Evolutionary conservation across 2,113 vertebrate species (phyloP), one percentile per base, ranked within the genome.

Genomic region (Vimba vimba): DNA sequence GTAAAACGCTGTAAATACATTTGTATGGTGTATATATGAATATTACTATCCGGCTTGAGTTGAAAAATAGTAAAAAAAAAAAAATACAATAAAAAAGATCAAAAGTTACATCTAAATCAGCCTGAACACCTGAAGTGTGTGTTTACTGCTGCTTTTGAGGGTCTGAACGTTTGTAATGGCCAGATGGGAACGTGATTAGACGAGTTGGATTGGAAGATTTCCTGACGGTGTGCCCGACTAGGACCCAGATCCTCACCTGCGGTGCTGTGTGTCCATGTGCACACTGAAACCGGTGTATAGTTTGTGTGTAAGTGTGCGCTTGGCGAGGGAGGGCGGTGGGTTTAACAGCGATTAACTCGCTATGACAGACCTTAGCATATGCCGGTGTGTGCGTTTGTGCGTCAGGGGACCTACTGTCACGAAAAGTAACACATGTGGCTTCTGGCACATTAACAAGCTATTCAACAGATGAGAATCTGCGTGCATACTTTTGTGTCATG

Each of bases 1-100:
- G 94, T 95, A 94, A 93, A 94, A 92, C 89, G 88, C 91, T 96
- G 94, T 95, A 95, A 95, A 96, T 95, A 95, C 92, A 91, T 94
- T 94, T 94, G 90, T 94, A 94, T 93, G 91, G 93, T 91, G 93
- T 95, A 92, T 89, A 93, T 91, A 93, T 92, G 89, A 92, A 93
- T 94, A 93, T 91, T 91, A 93, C 93, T 91, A 92, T 93, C 91
- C 82, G 91, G 91, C 90, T 92, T 87, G 88, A 90, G 87, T 91
- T 90, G 86, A 91, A 86, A 91, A 91, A 89, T 85, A 69, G 81
- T 60, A 39, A 64, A 43, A 82, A 45, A 15, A 15, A 52, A 52
- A 15, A 15, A 52, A 50, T 15, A 6, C 3, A 83, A 45, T 27
- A 80, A 62, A 47, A 52, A 55, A 43, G 36, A 15, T 50, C 1